Evolutionary conservation across 2,797 vertebrate genomes (phyloP).

Genomic region (Nothura maculosa): DNA sequence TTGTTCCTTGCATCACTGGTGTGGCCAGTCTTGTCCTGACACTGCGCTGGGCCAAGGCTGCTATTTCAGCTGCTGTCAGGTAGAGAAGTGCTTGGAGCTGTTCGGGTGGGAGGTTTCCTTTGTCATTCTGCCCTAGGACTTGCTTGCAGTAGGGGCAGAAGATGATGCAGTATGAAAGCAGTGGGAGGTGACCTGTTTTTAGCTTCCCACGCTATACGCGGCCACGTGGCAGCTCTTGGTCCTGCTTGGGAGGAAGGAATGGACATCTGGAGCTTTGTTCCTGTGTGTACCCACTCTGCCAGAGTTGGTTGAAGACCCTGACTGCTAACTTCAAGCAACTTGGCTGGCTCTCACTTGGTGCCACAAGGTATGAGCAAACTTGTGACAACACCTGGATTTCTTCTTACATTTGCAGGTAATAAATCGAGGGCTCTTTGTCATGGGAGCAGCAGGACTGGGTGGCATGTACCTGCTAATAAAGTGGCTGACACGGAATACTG

Average conservation of each 20-base stretch:
- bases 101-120: background rate
- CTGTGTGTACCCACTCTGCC: background rate
- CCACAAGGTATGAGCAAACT: background rate
- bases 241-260: background rate
- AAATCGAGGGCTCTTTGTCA: conserved; percentile 81
- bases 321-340: background rate
- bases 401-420: conserved; percentile 84
- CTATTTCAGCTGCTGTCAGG: background rate
- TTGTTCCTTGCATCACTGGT: background rate
- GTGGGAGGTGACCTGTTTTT: background rate
- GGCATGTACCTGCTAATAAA: conserved; percentile 81
- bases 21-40: background rate
- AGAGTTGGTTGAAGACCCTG: background rate
- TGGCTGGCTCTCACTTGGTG: background rate
- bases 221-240: background rate
- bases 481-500: conserved; percentile 48
- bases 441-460: conserved; percentile 77
- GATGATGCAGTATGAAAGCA: background rate
- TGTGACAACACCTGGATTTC: background rate
- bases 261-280: too few relatives aligned
- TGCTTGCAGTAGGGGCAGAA: background rate
- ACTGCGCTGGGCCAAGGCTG: background rate
- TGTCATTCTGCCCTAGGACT: background rate
- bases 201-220: background rate
- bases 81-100: background rate